phyloP scores from a whole-genome alignment of 53 echinoderm and acorn worm species.

The Paelopatides confundens region DNA sequence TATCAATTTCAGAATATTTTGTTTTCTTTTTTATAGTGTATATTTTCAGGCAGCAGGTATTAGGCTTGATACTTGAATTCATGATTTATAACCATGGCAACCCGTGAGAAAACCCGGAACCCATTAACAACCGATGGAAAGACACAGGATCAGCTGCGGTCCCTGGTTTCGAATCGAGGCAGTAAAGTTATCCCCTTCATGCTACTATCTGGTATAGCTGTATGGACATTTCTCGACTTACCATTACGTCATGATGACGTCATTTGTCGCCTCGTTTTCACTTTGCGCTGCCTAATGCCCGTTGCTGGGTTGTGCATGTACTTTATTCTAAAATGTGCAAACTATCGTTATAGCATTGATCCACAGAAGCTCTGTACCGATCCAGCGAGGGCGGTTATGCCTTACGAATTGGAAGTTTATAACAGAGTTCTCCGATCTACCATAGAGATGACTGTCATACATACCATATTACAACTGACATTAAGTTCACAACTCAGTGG shows the following conservation, averaged over 20 bases:
- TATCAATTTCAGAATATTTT: no score
- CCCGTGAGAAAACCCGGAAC: background rate
- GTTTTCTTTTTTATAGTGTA: no score
- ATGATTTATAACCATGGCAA: background rate
- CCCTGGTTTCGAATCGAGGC: background rate
- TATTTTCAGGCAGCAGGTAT: no score
- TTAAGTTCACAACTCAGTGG: background rate
- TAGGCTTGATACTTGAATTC: no score
- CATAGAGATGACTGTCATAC: background rate
- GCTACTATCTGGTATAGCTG: background rate
- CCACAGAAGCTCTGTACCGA: conserved; percentile 12
- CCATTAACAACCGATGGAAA: background rate
- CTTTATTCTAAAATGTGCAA: background rate
- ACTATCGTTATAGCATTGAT: background rate
- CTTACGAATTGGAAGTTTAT: conserved; percentile 7
- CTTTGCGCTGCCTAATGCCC: background rate
- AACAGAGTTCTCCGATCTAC: background rate
- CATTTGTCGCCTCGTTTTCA: background rate
- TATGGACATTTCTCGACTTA: background rate
- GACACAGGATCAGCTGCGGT: background rate
- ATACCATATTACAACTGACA: background rate
- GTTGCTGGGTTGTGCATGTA: background rate
- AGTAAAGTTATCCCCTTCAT: background rate
- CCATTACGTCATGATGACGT: conserved; percentile 2
- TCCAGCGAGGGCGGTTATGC: conserved; percentile 8